These are phyloP conservation scores for Panagrolaimus sp. DNA, from an alignment of 1,140 invertebrate species.

Conservation along the genomic window DNA sequence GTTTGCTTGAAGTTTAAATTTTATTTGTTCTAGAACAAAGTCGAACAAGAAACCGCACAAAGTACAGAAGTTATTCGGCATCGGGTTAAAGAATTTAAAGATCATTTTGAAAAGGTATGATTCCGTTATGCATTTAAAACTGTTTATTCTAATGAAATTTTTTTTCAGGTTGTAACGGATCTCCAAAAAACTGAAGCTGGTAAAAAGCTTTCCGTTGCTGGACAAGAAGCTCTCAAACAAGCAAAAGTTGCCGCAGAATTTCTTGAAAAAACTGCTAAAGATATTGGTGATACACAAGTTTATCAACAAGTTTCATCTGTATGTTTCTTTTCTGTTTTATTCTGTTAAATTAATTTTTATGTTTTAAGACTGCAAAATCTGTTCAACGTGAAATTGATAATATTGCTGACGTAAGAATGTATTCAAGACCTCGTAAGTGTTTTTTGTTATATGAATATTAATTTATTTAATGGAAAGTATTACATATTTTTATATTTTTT, in stretches of 20 bases:
- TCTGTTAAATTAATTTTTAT: conserved; percentile 27
- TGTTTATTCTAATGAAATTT: too few relatives aligned
- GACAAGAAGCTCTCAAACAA: conserved; percentile 79
- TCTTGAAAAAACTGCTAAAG: conserved; percentile 78
- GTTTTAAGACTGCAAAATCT: conserved; percentile 72
- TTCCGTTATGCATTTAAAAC: too few relatives aligned
- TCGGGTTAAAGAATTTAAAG: conserved; percentile 39
- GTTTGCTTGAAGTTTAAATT: conserved; percentile 3
- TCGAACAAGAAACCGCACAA: conserved; percentile 34
- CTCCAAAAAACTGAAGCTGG: conserved; percentile 86
- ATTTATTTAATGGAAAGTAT: conserved; percentile 22
- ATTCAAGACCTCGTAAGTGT: conserved; percentile 60
- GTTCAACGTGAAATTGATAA: conserved; percentile 86
- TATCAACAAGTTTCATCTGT: conserved; percentile 70
- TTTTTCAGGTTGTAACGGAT: conserved; percentile 68
- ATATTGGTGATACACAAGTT: conserved; percentile 77
- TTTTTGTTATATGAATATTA: conserved; percentile 11
- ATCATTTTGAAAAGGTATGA: conserved; percentile 31
- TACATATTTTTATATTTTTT: conserved; percentile 24
- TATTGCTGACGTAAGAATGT: conserved; percentile 62
- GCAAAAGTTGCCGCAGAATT: conserved; percentile 78
- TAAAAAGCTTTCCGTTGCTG: conserved; percentile 77
- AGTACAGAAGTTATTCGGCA: conserved; percentile 34
- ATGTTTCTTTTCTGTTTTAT: not conserved
- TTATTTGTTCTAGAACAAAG: conserved; percentile 37